phyloP scores from a whole-genome alignment of 2,888 invertebrate species.

The Cheilosia scutellata region DNA sequence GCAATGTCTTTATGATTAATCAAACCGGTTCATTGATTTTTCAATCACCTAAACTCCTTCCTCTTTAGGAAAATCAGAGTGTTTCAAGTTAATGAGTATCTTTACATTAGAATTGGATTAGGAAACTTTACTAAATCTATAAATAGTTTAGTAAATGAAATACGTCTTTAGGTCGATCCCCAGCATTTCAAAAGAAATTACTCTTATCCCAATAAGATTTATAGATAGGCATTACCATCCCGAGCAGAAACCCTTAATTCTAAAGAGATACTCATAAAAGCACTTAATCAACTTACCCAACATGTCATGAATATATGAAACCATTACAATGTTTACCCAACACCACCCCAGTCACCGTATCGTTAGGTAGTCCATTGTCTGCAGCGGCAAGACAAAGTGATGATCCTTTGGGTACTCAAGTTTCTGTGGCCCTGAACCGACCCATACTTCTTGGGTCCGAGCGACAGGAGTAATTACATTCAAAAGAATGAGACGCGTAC shows the following conservation, averaged over 20 bases:
- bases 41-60: neutral
- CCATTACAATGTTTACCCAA: constrained; percentile 70
- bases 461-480: constrained; percentile 62
- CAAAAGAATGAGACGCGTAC: constrained; percentile 52
- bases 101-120: neutral
- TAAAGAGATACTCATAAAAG: constrained; percentile 68
- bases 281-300: constrained; percentile 71
- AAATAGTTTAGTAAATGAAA: constrained; percentile 25
- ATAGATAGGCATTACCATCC: constrained; percentile 35
- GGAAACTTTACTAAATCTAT: constrained; percentile 11
- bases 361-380: constrained; percentile 43
- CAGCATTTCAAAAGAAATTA: constrained; percentile 49
- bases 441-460: constrained; percentile 14
- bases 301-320: constrained; percentile 69
- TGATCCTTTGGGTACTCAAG: constrained; percentile 60
- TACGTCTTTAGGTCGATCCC: constrained; percentile 12
- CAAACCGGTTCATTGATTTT: too few relatives aligned
- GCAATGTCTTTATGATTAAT: too few relatives aligned
- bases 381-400: constrained; percentile 59
- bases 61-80: neutral
- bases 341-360: constrained; percentile 16
- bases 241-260: constrained; percentile 54
- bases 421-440: constrained; percentile 45
- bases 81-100: neutral
- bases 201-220: constrained; percentile 55